Base-by-base conservation (phyloP, 2,888 invertebrate species). In the Leucophenga montana region DNA sequence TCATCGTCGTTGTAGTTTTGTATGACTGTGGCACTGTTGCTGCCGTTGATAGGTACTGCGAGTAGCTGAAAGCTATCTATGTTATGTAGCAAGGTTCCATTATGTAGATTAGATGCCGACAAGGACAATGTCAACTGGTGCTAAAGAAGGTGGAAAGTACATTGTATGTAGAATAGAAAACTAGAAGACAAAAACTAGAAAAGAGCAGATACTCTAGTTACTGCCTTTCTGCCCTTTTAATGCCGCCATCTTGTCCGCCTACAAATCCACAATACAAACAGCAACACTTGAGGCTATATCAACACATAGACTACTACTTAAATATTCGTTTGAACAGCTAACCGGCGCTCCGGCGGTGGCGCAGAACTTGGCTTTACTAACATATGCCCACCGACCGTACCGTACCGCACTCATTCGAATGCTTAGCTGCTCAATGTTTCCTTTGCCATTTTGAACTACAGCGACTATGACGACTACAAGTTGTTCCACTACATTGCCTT, bases 51-150 rank as follows among this genome's bases (percentile, higher is more conserved):
- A 11, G 56, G 6, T 18, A 14, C n/a, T n/a, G n/a, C 6, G 53
- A 18, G 3, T 64, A 59, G 61, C 13, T 39, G 8, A 18, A 11
- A 48, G 62, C 48, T 22, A 64, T 64, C 18, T 46, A 27, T 22
- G 62, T 14, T 27, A 14, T n/a, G 56, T 16, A 56, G 61, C 61
- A 33, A 61, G 61, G 33, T 61, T 61, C 18, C 61, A 61, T 33
- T 61, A 39, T 39, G 62, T 64, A 64, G 62, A 64, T 64, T 64
- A 64, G 62, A 64, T 64, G 46, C 62, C 20, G 18, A 64, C 62
- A 64, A 64, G 62, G 62, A 48, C 62, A 64, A 64, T 64, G 62
- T 48, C 62, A 64, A 64, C 62, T 64, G 14, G 46, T 64, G 62
- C 62, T 64, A 64, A 64, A 64, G 18, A 39, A 61, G 16, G 39